phyloP scores from a whole-genome alignment of 2,797 vertebrate genomes.

The Pitangus sulphuratus region DNA sequence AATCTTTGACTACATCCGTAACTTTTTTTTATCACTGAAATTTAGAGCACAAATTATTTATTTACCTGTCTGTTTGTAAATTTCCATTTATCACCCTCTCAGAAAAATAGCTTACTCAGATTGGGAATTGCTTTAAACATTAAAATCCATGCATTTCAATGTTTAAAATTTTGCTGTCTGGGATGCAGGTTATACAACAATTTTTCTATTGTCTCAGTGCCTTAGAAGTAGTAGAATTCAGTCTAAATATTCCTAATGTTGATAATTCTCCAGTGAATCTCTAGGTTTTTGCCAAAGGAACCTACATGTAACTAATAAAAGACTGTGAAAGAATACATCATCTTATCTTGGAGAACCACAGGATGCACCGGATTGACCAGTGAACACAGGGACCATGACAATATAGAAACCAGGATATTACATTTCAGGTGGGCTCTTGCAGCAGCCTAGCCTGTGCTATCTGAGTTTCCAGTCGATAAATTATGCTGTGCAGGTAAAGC shows the following conservation, averaged over 20 bases:
- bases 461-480: neutral
- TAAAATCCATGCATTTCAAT: neutral
- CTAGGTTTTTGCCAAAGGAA: neutral
- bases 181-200: neutral
- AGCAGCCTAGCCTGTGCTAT: neutral
- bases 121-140: neutral
- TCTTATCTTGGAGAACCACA: neutral
- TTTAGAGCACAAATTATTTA: neutral
- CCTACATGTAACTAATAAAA: accelerated
- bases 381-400: neutral
- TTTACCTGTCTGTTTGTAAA: neutral
- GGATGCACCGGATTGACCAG: neutral
- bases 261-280: neutral
- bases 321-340: neutral
- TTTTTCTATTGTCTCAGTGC: neutral
- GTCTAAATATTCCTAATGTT: neutral
- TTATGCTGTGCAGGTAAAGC: neutral
- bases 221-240: neutral
- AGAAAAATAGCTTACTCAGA: neutral
- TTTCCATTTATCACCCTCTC: neutral
- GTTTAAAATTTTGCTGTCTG: neutral
- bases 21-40: neutral
- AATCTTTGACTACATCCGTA: neutral
- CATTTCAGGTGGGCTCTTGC: neutral
- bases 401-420: neutral